These are phyloP conservation scores for Coenonympha glycerion DNA, from an alignment of 2,888 invertebrate genomes.

Conservation along the genomic window DNA sequence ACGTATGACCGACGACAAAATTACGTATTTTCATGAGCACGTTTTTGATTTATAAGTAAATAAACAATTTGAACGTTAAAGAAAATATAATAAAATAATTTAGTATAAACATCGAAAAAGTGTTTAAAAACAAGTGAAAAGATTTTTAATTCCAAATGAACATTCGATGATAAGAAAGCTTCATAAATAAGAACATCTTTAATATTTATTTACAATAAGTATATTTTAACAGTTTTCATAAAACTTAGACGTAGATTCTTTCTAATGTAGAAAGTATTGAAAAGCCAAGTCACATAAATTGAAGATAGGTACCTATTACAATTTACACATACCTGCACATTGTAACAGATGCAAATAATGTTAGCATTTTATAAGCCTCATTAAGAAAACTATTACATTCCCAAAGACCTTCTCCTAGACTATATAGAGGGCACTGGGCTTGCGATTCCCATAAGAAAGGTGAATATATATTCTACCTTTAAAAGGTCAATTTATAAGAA, in stretches of 20 bases:
- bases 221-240: constrained; percentile 45
- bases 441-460: too few relatives aligned
- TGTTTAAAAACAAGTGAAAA: constrained; percentile 53
- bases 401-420: background rate
- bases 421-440: too few relatives aligned
- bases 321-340: too few relatives aligned
- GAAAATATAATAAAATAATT: constrained; percentile 46
- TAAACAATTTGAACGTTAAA: constrained; percentile 41
- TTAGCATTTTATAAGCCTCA: background rate
- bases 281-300: constrained; percentile 1
- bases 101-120: constrained; percentile 42
- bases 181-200: constrained; percentile 48
- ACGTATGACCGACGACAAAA: constrained; percentile 70
- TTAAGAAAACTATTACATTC: background rate
- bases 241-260: constrained; percentile 60
- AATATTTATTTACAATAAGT: constrained; percentile 71
- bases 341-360: too few relatives aligned
- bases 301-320: background rate
- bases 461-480: too few relatives aligned
- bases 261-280: constrained; percentile 26
- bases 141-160: constrained; percentile 39
- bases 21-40: constrained; percentile 69
- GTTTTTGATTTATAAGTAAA: constrained; percentile 60
- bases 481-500: too few relatives aligned
- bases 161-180: constrained; percentile 23